Evolutionary conservation across 2,113 vertebrate species (phyloP), one percentile per base, ranked within the genome.

Genomic region (Spilogale gracilis): DNA sequence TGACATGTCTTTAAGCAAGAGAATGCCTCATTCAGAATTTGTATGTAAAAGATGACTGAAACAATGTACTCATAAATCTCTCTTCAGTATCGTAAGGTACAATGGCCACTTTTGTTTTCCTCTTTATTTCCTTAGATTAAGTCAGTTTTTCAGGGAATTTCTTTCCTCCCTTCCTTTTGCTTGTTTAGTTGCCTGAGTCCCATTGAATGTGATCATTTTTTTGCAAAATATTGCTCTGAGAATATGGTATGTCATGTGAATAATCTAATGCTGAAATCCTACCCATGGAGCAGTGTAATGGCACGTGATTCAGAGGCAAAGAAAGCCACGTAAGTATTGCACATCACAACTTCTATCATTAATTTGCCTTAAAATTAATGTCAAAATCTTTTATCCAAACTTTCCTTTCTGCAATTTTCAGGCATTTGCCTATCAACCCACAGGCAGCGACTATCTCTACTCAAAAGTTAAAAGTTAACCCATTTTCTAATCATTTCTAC

Each of bases 51-150:
- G 3, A 7, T 27, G 16, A 56, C 16, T 45, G 13, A 18, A 85
- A 18, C n/a, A 12, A 9, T 0, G 4, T 1, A 1, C 16, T 10
- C 0, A 8, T 83, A 6, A 20, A 16, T 58, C 5, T 8, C 9
- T 13, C 12, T 18, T 25, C 7, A 1, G 3, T 17, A 30, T 30
- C 16, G 1, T 2, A 67, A 89, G 20, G 58, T 18, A 20, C 20
- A 76, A 9, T 5, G 23, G 27, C 4, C 6, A 20, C 9, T 52
- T 54, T 5, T 2, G 6, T 32, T 14, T 9, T 10, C 4, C 2
- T 6, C 20, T 86, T 54, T 13, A 30, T 27, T n/a, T 58, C 5
- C 27, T 60, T 48, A 7, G 25, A 20, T 45, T 10, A 7, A 27
- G 23, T 52, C 52, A 20, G 21, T 9, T 61, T 48, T 52, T 50